These are phyloP conservation scores for Shargacucullia verbasci DNA, from an alignment of 2,888 invertebrate species.

Conservation along the genomic window DNA sequence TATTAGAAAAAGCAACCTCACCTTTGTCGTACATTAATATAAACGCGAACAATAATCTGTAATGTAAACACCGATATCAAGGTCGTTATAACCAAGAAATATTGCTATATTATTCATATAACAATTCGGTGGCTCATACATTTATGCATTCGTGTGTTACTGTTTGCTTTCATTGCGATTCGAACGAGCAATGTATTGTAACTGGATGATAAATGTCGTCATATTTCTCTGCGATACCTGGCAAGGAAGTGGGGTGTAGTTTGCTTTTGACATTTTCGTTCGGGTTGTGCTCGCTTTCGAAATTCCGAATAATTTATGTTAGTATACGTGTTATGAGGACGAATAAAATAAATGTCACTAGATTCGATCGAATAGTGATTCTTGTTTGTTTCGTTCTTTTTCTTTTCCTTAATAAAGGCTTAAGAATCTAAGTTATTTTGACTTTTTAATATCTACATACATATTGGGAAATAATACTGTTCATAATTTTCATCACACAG, in stretches of 20 bases:
- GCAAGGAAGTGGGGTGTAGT: constrained; percentile 42
- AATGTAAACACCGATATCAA: constrained; percentile 55
- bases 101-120: constrained; percentile 47
- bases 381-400: too few species aligned
- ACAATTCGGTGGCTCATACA: constrained; percentile 32
- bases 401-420: too few species aligned
- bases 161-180: constrained; percentile 33
- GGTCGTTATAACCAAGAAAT: constrained; percentile 50
- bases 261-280: constrained; percentile 34
- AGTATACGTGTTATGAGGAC: constrained; percentile 12
- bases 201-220: constrained; percentile 50
- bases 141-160: constrained; percentile 30
- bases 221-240: constrained; percentile 48
- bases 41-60: constrained; percentile 24
- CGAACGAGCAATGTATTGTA: constrained; percentile 47
- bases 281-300: constrained; percentile 19
- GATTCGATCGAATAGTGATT: background rate
- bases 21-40: constrained; percentile 41
- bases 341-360: constrained; percentile 24
- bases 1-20: constrained; percentile 33
- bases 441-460: too few species aligned
- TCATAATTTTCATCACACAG: too few species aligned
- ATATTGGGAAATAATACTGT: too few species aligned
- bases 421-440: too few species aligned
- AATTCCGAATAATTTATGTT: constrained; percentile 10